Conservation (phyloP, 1,140 invertebrate species). For the Monochamus saltuarius region DNA sequence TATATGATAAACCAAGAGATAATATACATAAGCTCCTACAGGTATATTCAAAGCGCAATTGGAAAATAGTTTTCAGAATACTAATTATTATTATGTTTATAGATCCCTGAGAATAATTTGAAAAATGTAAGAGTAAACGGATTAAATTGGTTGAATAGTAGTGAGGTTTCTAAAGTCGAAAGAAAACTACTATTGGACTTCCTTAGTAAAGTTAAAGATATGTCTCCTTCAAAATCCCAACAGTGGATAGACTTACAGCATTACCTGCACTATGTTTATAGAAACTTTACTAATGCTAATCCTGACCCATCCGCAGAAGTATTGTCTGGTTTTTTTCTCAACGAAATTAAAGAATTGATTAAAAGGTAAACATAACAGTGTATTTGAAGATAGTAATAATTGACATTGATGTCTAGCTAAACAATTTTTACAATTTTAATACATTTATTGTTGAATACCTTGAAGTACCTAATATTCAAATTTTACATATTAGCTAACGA, state of each 20-base stretch:
- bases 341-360: slow-evolving; percentile 38
- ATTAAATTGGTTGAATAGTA: slow-evolving; percentile 23
- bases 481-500: neutral
- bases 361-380: slow-evolving; percentile 24
- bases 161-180: slow-evolving; percentile 28
- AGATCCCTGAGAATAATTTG: slow-evolving; percentile 21
- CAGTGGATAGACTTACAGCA: slow-evolving; percentile 44
- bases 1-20: slow-evolving; percentile 38
- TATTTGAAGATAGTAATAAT: neutral
- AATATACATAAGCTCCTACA: slow-evolving; percentile 37
- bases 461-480: neutral
- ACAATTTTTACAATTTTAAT: neutral
- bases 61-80: neutral
- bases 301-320: slow-evolving; percentile 31
- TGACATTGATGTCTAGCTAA: neutral
- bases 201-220: slow-evolving; percentile 40
- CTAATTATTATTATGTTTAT: slow-evolving; percentile 12
- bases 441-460: too few relatives aligned
- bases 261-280: slow-evolving; percentile 44
- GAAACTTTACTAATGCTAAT: slow-evolving; percentile 38
- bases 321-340: slow-evolving; percentile 35
- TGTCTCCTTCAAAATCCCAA: slow-evolving; percentile 32
- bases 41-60: slow-evolving; percentile 15
- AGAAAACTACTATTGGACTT: slow-evolving; percentile 40
- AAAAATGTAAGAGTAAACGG: slow-evolving; percentile 2